phyloP scores from a whole-genome alignment of 2,888 invertebrate genomes.

The Taenaris catops region DNA sequence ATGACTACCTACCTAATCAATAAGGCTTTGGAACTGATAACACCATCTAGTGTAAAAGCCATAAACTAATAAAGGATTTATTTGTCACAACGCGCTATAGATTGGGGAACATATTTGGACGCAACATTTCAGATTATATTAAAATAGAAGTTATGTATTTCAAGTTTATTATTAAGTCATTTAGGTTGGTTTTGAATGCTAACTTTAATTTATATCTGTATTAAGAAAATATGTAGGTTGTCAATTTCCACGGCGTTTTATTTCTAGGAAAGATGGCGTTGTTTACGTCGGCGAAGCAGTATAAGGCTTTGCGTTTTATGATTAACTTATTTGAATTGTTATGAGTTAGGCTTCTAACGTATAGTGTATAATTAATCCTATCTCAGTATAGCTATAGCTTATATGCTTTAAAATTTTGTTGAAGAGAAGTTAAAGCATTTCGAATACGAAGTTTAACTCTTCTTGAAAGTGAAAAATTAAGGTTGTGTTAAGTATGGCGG shows the following conservation, averaged over 20 bases:
- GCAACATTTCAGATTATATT: too few species aligned
- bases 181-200: too few species aligned
- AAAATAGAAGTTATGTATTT: too few species aligned
- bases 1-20: too few species aligned
- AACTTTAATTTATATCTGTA: too few species aligned
- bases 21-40: constrained; percentile 26
- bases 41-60: constrained; percentile 34
- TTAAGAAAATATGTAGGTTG: too few species aligned
- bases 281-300: constrained; percentile 38
- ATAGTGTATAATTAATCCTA: too few species aligned
- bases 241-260: constrained; percentile 15
- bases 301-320: constrained; percentile 44
- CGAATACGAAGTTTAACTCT: not conserved
- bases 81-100: not conserved
- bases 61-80: constrained; percentile 9
- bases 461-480: constrained; percentile 15
- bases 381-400: not conserved
- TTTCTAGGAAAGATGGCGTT: constrained; percentile 40
- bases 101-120: too few species aligned
- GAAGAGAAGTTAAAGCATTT: not conserved
- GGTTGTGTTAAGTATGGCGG: constrained; percentile 56
- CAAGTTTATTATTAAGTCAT: too few species aligned
- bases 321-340: not conserved
- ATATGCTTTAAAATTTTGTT: too few species aligned
- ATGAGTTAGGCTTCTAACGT: not conserved